These are phyloP conservation scores for Hyaena hyaena DNA, from an alignment of 2,113 vertebrate species.

Conservation along the genomic window DNA sequence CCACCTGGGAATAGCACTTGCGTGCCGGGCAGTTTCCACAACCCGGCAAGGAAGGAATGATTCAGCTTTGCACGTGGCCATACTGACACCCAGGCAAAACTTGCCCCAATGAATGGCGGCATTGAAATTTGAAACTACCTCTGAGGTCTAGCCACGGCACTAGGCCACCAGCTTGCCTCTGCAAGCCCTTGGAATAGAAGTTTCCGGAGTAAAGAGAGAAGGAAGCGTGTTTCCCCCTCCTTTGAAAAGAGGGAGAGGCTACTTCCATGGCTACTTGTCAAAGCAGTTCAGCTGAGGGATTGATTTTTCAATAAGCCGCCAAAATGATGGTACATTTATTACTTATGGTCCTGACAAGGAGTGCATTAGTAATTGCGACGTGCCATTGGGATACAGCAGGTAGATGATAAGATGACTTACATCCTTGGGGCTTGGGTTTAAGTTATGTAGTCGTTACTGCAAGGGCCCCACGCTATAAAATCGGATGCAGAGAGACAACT, in stretches of 20 bases:
- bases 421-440: not conserved
- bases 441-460: not conserved
- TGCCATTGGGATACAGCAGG: rapidly evolving
- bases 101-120: not conserved
- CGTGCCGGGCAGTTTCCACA: not conserved
- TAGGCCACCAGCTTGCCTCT: rapidly evolving
- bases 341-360: not conserved
- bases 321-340: not conserved
- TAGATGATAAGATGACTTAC: not conserved
- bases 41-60: not conserved
- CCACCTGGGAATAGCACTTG: rapidly evolving
- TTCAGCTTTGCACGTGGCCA: not conserved
- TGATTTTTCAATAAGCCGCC: not conserved
- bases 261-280: not conserved
- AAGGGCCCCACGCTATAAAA: not conserved
- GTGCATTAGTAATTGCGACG: rapidly evolving
- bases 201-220: not conserved
- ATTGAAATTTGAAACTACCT: not conserved
- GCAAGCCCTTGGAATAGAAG: not conserved
- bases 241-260: not conserved
- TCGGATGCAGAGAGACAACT: not conserved
- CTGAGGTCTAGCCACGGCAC: not conserved
- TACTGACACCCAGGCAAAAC: no score
- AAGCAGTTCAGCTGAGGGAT: not conserved
- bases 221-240: not conserved